phyloP scores from a whole-genome alignment of 2,888 invertebrate species.

The Callosobruchus maculatus region DNA sequence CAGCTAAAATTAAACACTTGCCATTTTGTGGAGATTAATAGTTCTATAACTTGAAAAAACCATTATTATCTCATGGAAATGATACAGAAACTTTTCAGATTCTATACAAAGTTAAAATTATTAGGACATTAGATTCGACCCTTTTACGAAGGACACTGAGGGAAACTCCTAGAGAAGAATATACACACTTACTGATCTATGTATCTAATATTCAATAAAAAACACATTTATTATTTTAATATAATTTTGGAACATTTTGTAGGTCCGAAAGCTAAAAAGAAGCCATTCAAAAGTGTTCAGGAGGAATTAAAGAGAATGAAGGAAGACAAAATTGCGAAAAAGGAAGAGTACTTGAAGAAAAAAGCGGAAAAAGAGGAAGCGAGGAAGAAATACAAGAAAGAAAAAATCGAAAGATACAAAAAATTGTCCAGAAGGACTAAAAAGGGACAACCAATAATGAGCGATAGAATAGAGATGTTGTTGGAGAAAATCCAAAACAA shows the following conservation, averaged over 20 bases:
- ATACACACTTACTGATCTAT: too few relatives aligned
- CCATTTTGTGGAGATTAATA: too few relatives aligned
- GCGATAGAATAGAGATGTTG: conserved; percentile 71
- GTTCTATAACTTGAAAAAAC: too few relatives aligned
- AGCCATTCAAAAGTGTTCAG: conserved; percentile 53
- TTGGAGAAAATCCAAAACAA: conserved; percentile 67
- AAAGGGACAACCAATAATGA: conserved; percentile 85
- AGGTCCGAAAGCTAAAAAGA: conserved; percentile 16
- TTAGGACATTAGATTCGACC: too few relatives aligned
- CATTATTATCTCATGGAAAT: too few relatives aligned
- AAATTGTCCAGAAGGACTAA: conserved; percentile 72
- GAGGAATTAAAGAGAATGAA: conserved; percentile 54
- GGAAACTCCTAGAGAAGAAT: too few relatives aligned
- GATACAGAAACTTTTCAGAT: too few relatives aligned
- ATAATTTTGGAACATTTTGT: not conserved
- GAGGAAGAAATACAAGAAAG: conserved; percentile 63
- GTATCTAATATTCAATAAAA: too few relatives aligned
- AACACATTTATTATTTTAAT: too few relatives aligned
- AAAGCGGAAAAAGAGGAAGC: conserved; percentile 62
- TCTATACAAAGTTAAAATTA: too few relatives aligned
- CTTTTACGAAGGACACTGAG: too few relatives aligned
- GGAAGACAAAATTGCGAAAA: conserved; percentile 54
- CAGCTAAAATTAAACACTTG: too few relatives aligned
- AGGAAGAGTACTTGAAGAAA: conserved; percentile 50
- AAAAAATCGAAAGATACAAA: conserved; percentile 67